Base-by-base conservation (phyloP, 2,888 invertebrate species). In the Apoda limacodes region DNA sequence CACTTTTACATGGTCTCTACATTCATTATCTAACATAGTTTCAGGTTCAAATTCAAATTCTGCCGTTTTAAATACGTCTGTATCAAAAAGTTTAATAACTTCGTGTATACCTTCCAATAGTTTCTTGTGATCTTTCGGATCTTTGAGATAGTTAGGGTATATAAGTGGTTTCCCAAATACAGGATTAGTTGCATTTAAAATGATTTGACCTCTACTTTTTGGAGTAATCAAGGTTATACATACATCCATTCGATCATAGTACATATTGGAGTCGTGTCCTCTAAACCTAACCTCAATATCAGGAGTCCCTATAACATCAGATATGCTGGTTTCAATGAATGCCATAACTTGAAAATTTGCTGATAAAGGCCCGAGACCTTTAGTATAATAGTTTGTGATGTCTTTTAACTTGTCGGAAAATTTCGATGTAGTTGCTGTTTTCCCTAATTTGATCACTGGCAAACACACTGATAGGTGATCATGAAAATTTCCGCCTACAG, bases 241-340 rank as follows among this genome's bases (percentile, higher is more conserved):
- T 45, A 80, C 58, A 32, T 78, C 75, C 15, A 80, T 66, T 42
- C 52, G 67, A 39, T 75, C 66, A 30, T 78, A 80, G 42, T 78
- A 80, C 75, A 80, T 75, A 33, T 76, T 75, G 9, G 80, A 78
- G 32, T 76, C 57, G 25, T 80, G 74, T 4, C 80, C 80, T 42
- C 61, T 66, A 35, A 80, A 80, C 41, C 76, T 55, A 4, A 78
- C 50, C 49, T 80, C 78, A 31, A 80, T 68, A 31, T 80, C 80
- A 12, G 80, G 69, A 4, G 76, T 70, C 21, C 61, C 60, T 2
- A 71, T 38, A 13, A 74, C 63, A 6, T 78, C 76, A 3, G 76
- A 75, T 34, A 71, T 46, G 32, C 50, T 55, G 0, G 69, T 64
- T 54, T 80, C 76, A 21, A 74, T 40, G 40, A 68, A 76, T 9